Evolutionary conservation across 53 echinoderm and acorn worm species (phyloP).

Genomic region (Antedon mediterranea): DNA sequence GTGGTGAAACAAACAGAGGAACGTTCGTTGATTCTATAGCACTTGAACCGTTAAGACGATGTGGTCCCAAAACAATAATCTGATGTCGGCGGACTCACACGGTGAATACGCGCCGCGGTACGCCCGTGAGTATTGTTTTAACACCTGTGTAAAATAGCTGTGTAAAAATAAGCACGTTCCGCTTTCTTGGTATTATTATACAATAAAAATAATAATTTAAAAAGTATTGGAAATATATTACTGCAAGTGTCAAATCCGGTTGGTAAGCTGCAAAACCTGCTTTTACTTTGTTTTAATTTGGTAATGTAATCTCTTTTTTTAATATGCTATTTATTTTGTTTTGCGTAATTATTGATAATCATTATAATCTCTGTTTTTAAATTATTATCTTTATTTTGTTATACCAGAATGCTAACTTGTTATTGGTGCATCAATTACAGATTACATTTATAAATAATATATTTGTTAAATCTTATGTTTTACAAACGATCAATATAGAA

Average conservation of each 20-base stretch:
- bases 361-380: too few species aligned
- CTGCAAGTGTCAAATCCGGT: neutral
- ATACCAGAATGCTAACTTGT: too few species aligned
- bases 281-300: too few species aligned
- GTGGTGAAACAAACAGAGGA: neutral
- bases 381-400: too few species aligned
- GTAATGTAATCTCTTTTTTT: too few species aligned
- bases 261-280: neutral
- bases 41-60: neutral
- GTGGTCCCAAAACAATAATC: neutral
- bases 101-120: neutral
- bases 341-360: too few species aligned
- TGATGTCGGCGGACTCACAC: neutral
- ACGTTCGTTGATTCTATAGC: neutral
- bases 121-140: constrained; percentile 1
- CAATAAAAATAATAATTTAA: neutral
- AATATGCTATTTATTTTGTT: too few species aligned
- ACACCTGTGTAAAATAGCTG: neutral
- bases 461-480: too few species aligned
- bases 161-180: neutral
- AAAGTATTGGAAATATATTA: neutral
- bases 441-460: too few species aligned
- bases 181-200: neutral
- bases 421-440: too few species aligned
- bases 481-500: too few species aligned